A percentile compares a stretch with the other conserved stretches of the same genome.
Conservation (phyloP, 92 coral and sea anemone species). For the Chrysogorgia sp. region DNA sequence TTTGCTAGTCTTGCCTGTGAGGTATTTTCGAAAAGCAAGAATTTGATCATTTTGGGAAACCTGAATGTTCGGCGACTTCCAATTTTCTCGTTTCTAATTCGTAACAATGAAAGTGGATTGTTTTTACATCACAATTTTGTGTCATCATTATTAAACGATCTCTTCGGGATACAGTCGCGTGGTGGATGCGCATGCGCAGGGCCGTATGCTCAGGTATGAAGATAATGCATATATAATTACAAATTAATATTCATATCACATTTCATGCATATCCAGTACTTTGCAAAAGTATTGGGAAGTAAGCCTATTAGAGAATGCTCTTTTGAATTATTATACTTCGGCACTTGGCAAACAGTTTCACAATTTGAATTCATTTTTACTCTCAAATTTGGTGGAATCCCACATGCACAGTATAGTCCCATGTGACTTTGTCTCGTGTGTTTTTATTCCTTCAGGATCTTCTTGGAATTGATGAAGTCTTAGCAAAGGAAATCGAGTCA, state of each 20-base stretch:
- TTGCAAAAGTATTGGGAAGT: too few species aligned
- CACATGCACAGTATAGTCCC: too few species aligned
- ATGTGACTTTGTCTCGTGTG: not conserved
- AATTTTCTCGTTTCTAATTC: slow-evolving; percentile 85
- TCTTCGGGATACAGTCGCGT: slow-evolving; percentile 98
- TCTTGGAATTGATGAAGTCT: slow-evolving; percentile 82
- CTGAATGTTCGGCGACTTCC: slow-evolving; percentile 74
- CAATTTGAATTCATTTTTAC: too few species aligned
- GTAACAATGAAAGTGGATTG: slow-evolving; percentile 80
- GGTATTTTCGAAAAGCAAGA: slow-evolving; percentile 63
- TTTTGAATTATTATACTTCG: too few species aligned
- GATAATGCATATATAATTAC: too few species aligned
- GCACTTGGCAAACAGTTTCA: too few species aligned
- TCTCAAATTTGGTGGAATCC: too few species aligned
- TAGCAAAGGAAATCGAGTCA: slow-evolving; percentile 81
- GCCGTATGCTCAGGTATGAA: slow-evolving; percentile 97
- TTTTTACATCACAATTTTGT: slow-evolving; percentile 90
- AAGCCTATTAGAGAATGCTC: too few species aligned
- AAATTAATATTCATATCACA: too few species aligned
- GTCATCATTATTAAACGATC: slow-evolving; percentile 84
- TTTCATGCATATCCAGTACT: not conserved
- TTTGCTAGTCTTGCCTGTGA: slow-evolving; percentile 68
- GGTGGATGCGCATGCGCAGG: slow-evolving; percentile 99
- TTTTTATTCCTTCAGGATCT: slow-evolving; percentile 62
- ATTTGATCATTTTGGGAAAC: slow-evolving; percentile 78